phyloP scores from a whole-genome alignment of 2,113 vertebrate genomes.

The Crotalus horridus region DNA sequence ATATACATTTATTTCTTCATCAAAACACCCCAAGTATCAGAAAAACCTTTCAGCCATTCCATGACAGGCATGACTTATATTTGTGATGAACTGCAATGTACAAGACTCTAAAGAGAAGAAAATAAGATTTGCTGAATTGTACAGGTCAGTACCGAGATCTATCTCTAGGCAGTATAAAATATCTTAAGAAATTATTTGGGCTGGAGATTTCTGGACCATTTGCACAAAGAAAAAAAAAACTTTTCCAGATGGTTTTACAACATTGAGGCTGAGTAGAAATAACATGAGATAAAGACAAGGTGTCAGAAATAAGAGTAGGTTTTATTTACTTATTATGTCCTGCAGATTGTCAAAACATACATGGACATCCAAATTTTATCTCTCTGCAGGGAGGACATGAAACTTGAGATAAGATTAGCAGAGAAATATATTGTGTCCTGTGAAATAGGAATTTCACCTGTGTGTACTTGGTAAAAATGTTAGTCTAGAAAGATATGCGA shows the following conservation, averaged over 20 bases:
- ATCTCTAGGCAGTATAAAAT: not conserved
- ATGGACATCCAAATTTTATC: not conserved
- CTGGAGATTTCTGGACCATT: not conserved
- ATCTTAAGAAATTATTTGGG: not conserved
- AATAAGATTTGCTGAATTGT: slow-evolving; percentile 1
- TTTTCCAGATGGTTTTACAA: not conserved
- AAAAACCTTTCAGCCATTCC: not conserved
- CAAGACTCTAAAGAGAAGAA: not conserved
- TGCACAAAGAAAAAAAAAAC: not conserved
- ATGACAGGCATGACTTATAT: not conserved
- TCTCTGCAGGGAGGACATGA: not conserved
- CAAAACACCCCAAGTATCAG: slow-evolving; percentile 6
- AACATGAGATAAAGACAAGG: not conserved
- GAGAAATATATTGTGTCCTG: not conserved
- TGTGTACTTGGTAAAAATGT: not conserved
- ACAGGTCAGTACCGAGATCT: slow-evolving; percentile 43
- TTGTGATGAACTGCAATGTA: slow-evolving; percentile 12
- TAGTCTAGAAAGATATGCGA: not conserved
- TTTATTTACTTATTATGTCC: not conserved
- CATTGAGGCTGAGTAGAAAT: not conserved
- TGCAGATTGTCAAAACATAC: not conserved
- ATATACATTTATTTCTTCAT: slow-evolving; percentile 21
- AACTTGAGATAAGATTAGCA: not conserved
- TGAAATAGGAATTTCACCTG: not conserved
- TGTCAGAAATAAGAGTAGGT: slow-evolving; percentile 3